Conservation (phyloP, 64 coral and sea anemone species). For the Montipora cactus region DNA sequence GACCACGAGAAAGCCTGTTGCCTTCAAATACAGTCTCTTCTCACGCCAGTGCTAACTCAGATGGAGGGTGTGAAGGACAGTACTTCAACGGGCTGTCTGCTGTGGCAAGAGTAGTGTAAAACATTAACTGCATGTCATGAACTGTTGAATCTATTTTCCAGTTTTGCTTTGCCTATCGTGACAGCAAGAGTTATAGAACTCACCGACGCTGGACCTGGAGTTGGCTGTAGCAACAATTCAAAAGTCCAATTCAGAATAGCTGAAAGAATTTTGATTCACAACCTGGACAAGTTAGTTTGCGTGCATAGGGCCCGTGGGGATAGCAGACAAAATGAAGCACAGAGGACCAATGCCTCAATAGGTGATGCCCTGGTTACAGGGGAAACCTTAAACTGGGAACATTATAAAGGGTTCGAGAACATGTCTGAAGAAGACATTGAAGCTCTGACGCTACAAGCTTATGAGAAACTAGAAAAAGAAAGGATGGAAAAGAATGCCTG, state of each 20-base stretch:
- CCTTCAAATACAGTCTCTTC: background rate
- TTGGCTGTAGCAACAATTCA: slow-evolving; percentile 14
- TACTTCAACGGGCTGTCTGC: background rate
- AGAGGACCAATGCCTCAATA: slow-evolving; percentile 48
- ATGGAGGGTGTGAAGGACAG: slow-evolving; percentile 8
- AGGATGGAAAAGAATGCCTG: background rate
- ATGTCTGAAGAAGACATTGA: slow-evolving; percentile 33
- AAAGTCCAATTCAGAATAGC: slow-evolving; percentile 31
- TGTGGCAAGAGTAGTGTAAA: slow-evolving; percentile 31
- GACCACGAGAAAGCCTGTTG: slow-evolving; percentile 5
- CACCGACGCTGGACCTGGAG: slow-evolving; percentile 56
- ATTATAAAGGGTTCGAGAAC: slow-evolving; percentile 38
- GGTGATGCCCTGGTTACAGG: slow-evolving; percentile 56
- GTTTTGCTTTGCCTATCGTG: background rate
- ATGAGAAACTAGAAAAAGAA: slow-evolving; percentile 20
- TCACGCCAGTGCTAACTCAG: too few relatives aligned
- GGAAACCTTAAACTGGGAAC: slow-evolving; percentile 59
- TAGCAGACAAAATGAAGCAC: slow-evolving; percentile 31
- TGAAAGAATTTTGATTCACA: slow-evolving; percentile 33
- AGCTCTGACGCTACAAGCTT: slow-evolving; percentile 31
- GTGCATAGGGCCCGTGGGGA: slow-evolving; percentile 28
- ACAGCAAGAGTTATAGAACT: slow-evolving; percentile 48
- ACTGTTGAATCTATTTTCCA: background rate
- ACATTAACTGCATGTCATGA: background rate
- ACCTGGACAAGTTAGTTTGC: slow-evolving; percentile 33